These are phyloP conservation scores for Cremastinae sp. DNA, from an alignment of 2,888 invertebrate species.

Conservation along the genomic window DNA sequence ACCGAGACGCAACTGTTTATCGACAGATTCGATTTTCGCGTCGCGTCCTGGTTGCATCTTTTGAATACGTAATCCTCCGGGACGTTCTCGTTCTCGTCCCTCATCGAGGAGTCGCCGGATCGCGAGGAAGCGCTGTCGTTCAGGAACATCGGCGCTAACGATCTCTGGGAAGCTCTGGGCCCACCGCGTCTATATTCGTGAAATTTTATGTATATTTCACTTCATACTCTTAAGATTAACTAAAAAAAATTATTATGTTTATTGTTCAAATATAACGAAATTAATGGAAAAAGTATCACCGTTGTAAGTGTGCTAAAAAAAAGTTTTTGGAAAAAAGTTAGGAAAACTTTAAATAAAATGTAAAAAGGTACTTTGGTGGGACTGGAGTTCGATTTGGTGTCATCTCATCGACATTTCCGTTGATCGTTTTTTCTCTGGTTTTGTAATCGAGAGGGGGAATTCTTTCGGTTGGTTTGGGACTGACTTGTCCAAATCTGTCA, in stretches of 20 bases:
- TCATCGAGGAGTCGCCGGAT: conserved; percentile 64
- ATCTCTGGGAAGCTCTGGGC: conserved; percentile 72
- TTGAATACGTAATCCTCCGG: conserved; percentile 74
- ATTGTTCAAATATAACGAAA: no score
- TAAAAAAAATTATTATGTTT: no score
- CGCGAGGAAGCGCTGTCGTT: conserved; percentile 57
- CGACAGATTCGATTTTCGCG: conserved; percentile 75
- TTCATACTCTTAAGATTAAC: no score
- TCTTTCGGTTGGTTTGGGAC: conserved; percentile 72
- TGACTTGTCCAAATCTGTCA: conserved; percentile 76
- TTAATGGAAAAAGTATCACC: not conserved
- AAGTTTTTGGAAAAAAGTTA: not conserved
- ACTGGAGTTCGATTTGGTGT: conserved; percentile 69
- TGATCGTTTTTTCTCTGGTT: conserved; percentile 63
- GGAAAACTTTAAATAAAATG: not conserved
- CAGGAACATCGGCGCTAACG: conserved; percentile 55
- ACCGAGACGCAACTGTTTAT: conserved; percentile 76
- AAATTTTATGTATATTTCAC: no score
- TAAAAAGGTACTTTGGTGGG: conserved; percentile 69
- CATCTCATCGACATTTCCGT: conserved; percentile 64
- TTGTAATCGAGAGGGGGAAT: conserved; percentile 72
- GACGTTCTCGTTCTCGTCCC: conserved; percentile 76
- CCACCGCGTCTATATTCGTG: conserved; percentile 70
- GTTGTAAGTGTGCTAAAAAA: not conserved
- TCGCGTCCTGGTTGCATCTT: conserved; percentile 73